Evolutionary conservation across 2,797 vertebrate species (phyloP).

Genomic region (Malacoctenus gilli): DNA sequence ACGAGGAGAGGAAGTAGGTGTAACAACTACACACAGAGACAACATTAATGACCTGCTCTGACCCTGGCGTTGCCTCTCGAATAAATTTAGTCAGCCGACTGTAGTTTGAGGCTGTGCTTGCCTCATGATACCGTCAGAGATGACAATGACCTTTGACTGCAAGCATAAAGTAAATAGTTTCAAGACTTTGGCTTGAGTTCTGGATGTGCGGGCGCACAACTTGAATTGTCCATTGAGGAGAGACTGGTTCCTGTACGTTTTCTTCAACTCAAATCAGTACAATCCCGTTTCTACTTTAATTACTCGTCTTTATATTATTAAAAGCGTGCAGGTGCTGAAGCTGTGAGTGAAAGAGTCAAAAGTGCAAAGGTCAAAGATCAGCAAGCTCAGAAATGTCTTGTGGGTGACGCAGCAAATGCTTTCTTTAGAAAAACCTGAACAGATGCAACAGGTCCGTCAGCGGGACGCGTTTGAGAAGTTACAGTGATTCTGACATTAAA

Average conservation of each 20-base stretch:
- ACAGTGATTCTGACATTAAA: conserved; percentile 14
- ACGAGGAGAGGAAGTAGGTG: conserved; percentile 21
- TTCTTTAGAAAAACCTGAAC: neutral
- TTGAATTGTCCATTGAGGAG: too few relatives aligned
- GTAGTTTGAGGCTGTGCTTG: conserved; percentile 4
- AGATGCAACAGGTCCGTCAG: too few relatives aligned
- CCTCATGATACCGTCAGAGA: conserved; percentile 3
- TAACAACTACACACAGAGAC: conserved; percentile 11
- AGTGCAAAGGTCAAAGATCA: conserved; percentile 7
- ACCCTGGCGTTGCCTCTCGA: conserved; percentile 21
- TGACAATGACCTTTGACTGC: conserved; percentile 30
- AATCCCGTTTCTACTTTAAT: too few relatives aligned
- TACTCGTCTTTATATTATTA: neutral
- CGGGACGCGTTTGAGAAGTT: neutral
- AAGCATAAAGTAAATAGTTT: conserved; percentile 2
- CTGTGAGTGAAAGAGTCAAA: neutral
- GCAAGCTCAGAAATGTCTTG: neutral
- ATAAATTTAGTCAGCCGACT: conserved; percentile 17
- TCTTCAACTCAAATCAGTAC: too few relatives aligned
- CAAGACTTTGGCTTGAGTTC: too few relatives aligned
- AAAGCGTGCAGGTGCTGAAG: neutral
- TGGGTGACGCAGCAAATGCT: neutral
- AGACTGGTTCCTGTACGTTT: too few relatives aligned
- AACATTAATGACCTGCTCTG: conserved; percentile 27
- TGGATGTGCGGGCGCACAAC: too few relatives aligned